These are phyloP conservation scores for Panthera leo DNA, from an alignment of 2,113 vertebrate species.

Conservation along the genomic window DNA sequence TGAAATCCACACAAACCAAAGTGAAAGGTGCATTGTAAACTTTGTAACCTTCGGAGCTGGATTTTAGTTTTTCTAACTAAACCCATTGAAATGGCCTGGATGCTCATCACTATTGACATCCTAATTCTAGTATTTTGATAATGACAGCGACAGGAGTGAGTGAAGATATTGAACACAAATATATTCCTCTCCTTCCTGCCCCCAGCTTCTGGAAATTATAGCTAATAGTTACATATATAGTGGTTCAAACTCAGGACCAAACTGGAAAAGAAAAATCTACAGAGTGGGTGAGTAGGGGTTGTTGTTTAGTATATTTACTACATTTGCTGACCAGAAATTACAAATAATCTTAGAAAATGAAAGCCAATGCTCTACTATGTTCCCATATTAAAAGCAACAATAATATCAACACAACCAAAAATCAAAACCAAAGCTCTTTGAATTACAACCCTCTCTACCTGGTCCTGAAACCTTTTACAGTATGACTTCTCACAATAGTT, in stretches of 20 bases:
- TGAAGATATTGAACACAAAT: not conserved
- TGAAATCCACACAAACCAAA: not conserved
- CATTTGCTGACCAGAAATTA: not conserved
- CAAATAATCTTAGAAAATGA: not conserved
- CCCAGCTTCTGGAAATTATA: not conserved
- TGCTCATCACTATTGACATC: not conserved
- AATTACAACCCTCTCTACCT: not conserved
- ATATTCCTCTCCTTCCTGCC: not conserved
- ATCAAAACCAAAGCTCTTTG: not conserved
- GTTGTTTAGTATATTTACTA: not conserved
- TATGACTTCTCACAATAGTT: not conserved
- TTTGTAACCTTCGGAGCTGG: not conserved
- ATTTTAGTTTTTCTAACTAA: not conserved
- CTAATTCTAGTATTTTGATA: not conserved
- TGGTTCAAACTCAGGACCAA: not conserved
- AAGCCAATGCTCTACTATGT: not conserved
- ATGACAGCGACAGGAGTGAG: not conserved
- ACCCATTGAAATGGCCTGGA: not conserved
- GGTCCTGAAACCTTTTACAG: not conserved
- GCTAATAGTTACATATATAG: not conserved
- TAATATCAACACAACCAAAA: not conserved
- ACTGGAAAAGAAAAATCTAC: not conserved
- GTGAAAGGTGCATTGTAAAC: not conserved
- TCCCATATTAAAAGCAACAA: not conserved
- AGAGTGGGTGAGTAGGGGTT: accelerated